Conservation (phyloP, 2,113 vertebrate genomes). For the Paramormyrops kingsleyae region DNA sequence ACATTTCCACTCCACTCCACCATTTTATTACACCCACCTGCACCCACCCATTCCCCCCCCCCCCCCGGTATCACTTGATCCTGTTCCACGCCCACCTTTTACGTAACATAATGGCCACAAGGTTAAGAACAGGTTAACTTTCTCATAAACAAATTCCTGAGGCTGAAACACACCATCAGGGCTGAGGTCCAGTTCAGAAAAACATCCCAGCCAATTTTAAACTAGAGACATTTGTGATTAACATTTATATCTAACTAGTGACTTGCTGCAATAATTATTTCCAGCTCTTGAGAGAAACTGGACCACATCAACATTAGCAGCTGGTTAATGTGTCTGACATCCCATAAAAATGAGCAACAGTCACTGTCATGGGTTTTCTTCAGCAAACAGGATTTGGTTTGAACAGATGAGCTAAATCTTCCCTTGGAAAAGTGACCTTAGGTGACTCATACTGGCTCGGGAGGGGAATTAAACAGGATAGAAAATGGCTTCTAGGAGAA, state of each 20-base stretch:
- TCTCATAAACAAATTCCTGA: background rate
- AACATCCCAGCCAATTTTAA: background rate
- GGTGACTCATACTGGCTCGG: background rate
- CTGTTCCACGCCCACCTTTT: background rate
- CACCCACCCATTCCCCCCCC: background rate
- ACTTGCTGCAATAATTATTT: background rate
- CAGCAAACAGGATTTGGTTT: background rate
- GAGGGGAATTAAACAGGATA: background rate
- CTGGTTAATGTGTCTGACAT: background rate
- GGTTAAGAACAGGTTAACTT: background rate
- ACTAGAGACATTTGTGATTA: constrained; percentile 1
- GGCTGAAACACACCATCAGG: background rate
- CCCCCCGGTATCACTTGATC: background rate
- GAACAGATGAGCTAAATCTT: constrained; percentile 6
- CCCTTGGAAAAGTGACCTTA: background rate
- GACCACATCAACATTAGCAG: background rate
- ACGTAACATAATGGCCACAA: background rate
- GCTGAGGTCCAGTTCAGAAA: background rate
- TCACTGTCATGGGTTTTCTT: background rate
- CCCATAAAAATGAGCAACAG: constrained; percentile 15
- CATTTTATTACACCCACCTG: background rate
- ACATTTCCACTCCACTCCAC: background rate
- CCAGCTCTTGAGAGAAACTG: background rate
- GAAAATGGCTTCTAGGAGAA: background rate
- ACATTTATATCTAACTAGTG: background rate